Evolutionary conservation across 2,797 vertebrate genomes (phyloP).

Genomic region (Sebastolobus altivelis): DNA sequence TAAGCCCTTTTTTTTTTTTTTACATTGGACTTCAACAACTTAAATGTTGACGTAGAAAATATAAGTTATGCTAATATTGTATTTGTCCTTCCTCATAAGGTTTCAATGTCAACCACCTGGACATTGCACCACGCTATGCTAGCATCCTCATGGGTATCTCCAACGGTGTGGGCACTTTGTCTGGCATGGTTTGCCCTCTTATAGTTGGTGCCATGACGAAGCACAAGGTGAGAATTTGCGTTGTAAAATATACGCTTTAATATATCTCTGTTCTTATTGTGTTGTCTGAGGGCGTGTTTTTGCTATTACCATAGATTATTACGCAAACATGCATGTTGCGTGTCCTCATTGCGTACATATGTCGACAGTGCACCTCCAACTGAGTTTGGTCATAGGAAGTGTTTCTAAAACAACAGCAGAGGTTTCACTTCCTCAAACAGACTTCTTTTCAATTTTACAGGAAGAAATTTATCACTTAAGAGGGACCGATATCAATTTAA

Average conservation of each 20-base stretch:
- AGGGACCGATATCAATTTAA: background rate
- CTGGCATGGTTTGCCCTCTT: slow-evolving; percentile 95
- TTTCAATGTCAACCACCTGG: slow-evolving; percentile 95
- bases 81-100: slow-evolving; percentile 75
- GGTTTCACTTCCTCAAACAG: background rate
- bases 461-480: background rate
- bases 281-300: background rate
- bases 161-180: slow-evolving; percentile 93
- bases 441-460: too few species aligned
- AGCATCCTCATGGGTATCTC: slow-evolving; percentile 96
- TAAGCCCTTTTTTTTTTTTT: background rate
- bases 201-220: slow-evolving; percentile 95
- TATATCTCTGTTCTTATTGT: background rate
- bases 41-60: too few species aligned
- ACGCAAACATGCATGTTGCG: background rate
- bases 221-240: slow-evolving; percentile 85
- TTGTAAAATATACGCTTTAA: background rate
- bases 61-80: background rate
- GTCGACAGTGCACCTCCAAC: background rate
- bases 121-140: slow-evolving; percentile 93
- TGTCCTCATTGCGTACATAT: background rate
- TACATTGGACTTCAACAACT: too few species aligned
- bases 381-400: background rate
- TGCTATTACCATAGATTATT: background rate
- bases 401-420: background rate